A percentile compares a stretch with the other conserved stretches of the same genome.
These are phyloP conservation scores for Tachina fera DNA, from an alignment of 2,888 invertebrate genomes.

Conservation along the genomic window DNA sequence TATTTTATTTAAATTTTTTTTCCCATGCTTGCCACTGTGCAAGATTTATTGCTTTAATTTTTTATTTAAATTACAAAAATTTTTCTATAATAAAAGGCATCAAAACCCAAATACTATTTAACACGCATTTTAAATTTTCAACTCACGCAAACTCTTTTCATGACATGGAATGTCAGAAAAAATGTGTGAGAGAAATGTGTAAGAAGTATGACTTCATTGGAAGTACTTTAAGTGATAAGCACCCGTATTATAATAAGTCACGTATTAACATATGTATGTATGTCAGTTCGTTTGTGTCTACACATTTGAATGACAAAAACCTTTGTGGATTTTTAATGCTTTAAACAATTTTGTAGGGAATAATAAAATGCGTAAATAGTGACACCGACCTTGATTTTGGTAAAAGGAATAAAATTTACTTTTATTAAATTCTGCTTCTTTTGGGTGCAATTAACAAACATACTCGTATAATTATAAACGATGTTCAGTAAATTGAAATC, in stretches of 20 bases:
- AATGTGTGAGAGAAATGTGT: background rate
- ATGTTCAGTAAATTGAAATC: too few relatives aligned
- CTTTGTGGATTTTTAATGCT: background rate
- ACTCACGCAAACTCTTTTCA: constrained; percentile 2
- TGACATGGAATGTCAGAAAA: background rate
- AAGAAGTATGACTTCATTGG: background rate
- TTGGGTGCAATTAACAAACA: too few relatives aligned
- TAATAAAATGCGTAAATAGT: background rate
- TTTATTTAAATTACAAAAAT: background rate
- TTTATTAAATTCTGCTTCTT: background rate
- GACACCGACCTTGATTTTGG: background rate
- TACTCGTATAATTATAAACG: too few relatives aligned
- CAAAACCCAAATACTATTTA: background rate
- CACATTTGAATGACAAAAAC: background rate
- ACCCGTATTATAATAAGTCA: background rate
- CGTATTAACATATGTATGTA: background rate
- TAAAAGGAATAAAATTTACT: background rate
- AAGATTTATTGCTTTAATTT: background rate
- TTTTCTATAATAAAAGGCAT: background rate
- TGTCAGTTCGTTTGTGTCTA: background rate
- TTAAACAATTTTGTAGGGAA: background rate
- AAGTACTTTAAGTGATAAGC: background rate
- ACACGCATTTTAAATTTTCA: background rate
- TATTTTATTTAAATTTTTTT: too few relatives aligned
- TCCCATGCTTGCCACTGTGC: too few relatives aligned